Evolutionary conservation across 2,888 invertebrate genomes (phyloP), one percentile per base, ranked within the genome.

Genomic region (Quadroppia sp.): DNA sequence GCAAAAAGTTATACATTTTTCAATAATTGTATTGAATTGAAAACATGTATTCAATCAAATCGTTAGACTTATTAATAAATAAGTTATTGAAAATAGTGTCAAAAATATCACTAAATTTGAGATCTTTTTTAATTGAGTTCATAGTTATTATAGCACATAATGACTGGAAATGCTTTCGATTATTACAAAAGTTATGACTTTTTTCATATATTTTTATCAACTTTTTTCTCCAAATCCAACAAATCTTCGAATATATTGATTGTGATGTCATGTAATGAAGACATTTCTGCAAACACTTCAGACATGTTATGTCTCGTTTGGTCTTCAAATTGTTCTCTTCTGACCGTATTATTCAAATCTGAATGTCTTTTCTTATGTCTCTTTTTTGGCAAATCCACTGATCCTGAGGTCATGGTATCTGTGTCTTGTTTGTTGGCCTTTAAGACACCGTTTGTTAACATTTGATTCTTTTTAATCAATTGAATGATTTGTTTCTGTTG

Each of bases 401-500:
- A 2, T 30, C 9, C 20, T 73, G 56, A 3, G 3, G 48, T 9
- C 15, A 15, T n/a, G 48, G 17, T 48, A n/a, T n/a, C n/a, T n/a
- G n/a, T n/a, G n/a, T n/a, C n/a, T n/a, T n/a, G n/a, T n/a, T n/a
- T n/a, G n/a, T 15, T 48, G 4, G 28, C 6, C 30, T 67, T 30
- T 30, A 42, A 9, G 71, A 11, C 17, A 53, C 36, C 30, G 25
- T 28, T 17, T 23, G 20, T 20, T 67, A 28, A n/a, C 11, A 23
- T 23, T 32, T 71, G 67, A 40, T 25, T 48, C 17, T 59, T 42
- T 67, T 75, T 75, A 23, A 75, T 75, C 23, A 75, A 48, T 45
- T 75, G 56, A 28, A 75, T 75, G 42, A 75, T 75, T 50, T 74
- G 71, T 7, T 74, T 70, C 53, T 75, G 75, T 23, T 75, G 74